Conservation (phyloP, 2,888 invertebrate species). For the Muscina levida region DNA sequence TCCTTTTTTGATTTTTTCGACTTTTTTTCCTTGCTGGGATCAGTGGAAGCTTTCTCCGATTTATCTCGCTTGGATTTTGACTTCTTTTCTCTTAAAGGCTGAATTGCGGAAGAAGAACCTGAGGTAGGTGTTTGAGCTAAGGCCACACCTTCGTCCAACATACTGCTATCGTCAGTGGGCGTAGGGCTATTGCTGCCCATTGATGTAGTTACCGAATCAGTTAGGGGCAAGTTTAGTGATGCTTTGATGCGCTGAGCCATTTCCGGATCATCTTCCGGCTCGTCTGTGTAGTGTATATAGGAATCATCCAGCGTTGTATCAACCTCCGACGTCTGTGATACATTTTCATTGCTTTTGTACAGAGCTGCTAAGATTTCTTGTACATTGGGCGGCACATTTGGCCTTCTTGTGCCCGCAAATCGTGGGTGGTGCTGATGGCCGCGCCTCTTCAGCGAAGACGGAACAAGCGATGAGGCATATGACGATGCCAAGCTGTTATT, state of each 20-base stretch:
- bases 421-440: conserved; percentile 89
- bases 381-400: conserved; percentile 80
- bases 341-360: conserved; percentile 75
- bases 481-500: conserved; percentile 71
- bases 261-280: conserved; percentile 61
- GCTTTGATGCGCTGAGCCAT: conserved; percentile 65
- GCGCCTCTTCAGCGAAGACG: conserved; percentile 81
- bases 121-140: conserved; percentile 67
- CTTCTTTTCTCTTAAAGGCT: conserved; percentile 65
- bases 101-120: conserved; percentile 57
- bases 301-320: conserved; percentile 62
- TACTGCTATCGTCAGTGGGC: conserved; percentile 78
- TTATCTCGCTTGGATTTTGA: conserved; percentile 67
- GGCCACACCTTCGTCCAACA: conserved; percentile 73
- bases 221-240: conserved; percentile 75
- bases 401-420: conserved; percentile 83
- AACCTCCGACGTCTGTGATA: conserved; percentile 54
- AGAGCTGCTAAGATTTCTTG: conserved; percentile 79
- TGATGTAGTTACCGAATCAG: conserved; percentile 75
- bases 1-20: conserved; percentile 74
- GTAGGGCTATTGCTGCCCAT: conserved; percentile 78
- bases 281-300: conserved; percentile 63
- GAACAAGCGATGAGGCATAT: conserved; percentile 68
- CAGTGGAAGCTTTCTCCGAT: conserved; percentile 64
- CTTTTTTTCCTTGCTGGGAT: conserved; percentile 71